These are phyloP conservation scores for Spizella passerina DNA, from an alignment of 2,797 vertebrate genomes.

Conservation along the genomic window DNA sequence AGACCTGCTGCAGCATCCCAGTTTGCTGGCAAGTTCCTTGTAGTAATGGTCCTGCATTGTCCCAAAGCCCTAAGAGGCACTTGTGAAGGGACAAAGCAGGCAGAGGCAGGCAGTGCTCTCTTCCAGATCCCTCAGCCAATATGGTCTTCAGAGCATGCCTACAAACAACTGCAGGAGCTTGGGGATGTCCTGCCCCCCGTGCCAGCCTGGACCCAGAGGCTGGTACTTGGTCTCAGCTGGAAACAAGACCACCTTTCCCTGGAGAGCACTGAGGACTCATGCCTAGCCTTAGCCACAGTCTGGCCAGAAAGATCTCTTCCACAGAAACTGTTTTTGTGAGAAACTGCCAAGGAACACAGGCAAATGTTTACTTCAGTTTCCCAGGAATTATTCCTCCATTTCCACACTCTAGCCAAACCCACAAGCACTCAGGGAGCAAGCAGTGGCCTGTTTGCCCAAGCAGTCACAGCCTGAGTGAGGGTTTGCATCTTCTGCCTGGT, in stretches of 20 bases:
- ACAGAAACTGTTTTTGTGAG: neutral
- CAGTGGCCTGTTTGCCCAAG: neutral
- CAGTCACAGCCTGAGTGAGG: neutral
- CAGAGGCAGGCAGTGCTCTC: neutral
- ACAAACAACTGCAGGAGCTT: neutral
- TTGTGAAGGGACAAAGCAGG: neutral
- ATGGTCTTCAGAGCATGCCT: neutral
- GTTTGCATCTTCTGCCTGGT: neutral
- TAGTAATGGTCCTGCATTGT: neutral
- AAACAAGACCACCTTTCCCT: neutral
- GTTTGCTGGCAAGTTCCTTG: neutral
- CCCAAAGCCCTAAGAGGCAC: fast-evolving
- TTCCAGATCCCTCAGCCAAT: neutral
- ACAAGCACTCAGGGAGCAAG: neutral
- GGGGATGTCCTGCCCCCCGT: neutral
- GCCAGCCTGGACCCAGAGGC: neutral
- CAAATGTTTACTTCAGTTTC: neutral
- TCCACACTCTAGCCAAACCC: neutral
- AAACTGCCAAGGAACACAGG: constrained; percentile 21
- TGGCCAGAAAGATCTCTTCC: neutral
- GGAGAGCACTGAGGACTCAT: neutral
- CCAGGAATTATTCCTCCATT: neutral
- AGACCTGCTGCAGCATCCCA: neutral
- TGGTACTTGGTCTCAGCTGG: neutral
- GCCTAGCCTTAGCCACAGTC: neutral